Conservation (phyloP, 2,113 vertebrate genomes). For the Etia nguti region DNA sequence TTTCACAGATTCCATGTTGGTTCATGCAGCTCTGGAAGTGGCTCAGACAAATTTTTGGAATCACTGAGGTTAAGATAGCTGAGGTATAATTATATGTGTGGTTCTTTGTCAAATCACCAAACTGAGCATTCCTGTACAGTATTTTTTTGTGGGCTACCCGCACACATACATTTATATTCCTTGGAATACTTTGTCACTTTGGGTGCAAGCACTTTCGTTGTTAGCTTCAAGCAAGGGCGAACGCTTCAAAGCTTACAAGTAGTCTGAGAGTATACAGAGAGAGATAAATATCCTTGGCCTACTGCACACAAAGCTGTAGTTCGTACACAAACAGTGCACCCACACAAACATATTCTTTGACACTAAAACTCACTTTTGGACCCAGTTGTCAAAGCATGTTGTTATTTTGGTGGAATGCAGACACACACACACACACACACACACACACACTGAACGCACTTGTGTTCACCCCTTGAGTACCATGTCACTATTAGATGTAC, state of each 20-base stretch:
- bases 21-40: slow-evolving; percentile 44
- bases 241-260: background rate
- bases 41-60: slow-evolving; percentile 60
- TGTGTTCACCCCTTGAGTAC: slow-evolving; percentile 8
- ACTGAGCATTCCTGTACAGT: slow-evolving; percentile 53
- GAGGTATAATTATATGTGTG: slow-evolving; percentile 58
- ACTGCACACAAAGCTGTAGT: background rate
- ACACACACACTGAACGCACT: background rate
- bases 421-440: background rate
- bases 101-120: slow-evolving; percentile 59
- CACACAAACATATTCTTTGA: background rate
- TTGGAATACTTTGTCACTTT: slow-evolving; percentile 28
- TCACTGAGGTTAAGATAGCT: slow-evolving; percentile 61
- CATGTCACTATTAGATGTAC: slow-evolving; percentile 31
- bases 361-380: background rate
- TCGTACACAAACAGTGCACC: background rate
- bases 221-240: background rate
- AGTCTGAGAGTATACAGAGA: background rate
- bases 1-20: slow-evolving; percentile 43
- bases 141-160: slow-evolving; percentile 36
- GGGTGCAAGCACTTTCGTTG: background rate
- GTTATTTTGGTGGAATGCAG: background rate
- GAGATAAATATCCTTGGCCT: background rate
- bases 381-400: background rate
- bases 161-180: slow-evolving; percentile 35